phyloP scores from a whole-genome alignment of 2,888 invertebrate genomes.

The Nowickia ferox region DNA sequence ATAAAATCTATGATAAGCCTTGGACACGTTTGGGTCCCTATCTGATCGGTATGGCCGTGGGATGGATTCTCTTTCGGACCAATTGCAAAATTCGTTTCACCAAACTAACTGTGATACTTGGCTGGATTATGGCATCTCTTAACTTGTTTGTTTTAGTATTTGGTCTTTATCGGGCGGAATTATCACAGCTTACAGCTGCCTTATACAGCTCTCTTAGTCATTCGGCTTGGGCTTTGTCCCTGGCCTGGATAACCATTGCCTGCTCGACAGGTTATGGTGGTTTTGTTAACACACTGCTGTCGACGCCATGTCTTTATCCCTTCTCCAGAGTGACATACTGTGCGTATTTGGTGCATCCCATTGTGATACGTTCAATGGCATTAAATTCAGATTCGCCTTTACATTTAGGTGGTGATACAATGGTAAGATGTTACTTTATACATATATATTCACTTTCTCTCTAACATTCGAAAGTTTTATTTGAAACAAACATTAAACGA shows the following conservation, averaged over 20 bases:
- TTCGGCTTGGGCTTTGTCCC: constrained; percentile 91
- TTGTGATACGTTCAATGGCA: constrained; percentile 90
- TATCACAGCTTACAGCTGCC: constrained; percentile 88
- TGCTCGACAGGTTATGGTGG: constrained; percentile 94
- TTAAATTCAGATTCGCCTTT: constrained; percentile 92
- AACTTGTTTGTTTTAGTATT: constrained; percentile 90
- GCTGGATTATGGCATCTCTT: constrained; percentile 88
- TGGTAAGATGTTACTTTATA: constrained; percentile 84
- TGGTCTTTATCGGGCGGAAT: constrained; percentile 89
- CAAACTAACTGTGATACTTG: constrained; percentile 87
- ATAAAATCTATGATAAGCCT: constrained; percentile 95
- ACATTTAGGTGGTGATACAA: constrained; percentile 90
- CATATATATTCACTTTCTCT: neutral
- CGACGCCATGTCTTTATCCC: constrained; percentile 91
- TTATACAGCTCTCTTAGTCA: constrained; percentile 92
- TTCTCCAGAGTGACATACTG: constrained; percentile 94
- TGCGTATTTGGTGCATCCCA: constrained; percentile 92
- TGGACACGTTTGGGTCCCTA: constrained; percentile 94
- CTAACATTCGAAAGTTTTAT: too few species aligned
- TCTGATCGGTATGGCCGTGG: constrained; percentile 92
- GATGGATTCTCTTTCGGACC: constrained; percentile 92
- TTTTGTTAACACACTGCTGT: constrained; percentile 88
- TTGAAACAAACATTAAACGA: too few species aligned
- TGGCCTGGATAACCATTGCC: constrained; percentile 93
- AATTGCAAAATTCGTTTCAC: constrained; percentile 90